Evolutionary conservation across 2,888 invertebrate genomes (phyloP).

Genomic region (Nymphalis c-album): DNA sequence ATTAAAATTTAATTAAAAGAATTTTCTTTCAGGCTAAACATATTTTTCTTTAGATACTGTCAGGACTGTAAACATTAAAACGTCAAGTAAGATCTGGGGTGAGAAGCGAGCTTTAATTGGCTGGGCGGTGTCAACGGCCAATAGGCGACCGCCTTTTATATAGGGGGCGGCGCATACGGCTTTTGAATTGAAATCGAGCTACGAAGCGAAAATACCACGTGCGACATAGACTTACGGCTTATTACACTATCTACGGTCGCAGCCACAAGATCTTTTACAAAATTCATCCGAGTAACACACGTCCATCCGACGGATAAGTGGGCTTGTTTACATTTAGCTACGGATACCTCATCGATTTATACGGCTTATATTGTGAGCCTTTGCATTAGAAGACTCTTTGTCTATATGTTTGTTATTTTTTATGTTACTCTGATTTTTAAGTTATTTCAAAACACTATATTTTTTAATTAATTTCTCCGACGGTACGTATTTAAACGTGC

Average conservation of each 20-base stretch:
- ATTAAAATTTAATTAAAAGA: background rate
- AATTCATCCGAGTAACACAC: slow-evolving; percentile 39
- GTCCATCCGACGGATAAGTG: slow-evolving; percentile 38
- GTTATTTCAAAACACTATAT: too few relatives aligned
- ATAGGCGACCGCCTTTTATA: slow-evolving; percentile 54
- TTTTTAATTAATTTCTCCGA: too few relatives aligned
- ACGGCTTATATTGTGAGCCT: background rate
- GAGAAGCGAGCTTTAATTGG: slow-evolving; percentile 71
- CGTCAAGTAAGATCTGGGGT: slow-evolving; percentile 70
- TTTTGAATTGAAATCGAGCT: slow-evolving; percentile 65
- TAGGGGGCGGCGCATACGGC: slow-evolving; percentile 66
- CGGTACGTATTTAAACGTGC: too few relatives aligned
- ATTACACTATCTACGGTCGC: slow-evolving; percentile 43
- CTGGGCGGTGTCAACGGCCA: slow-evolving; percentile 70
- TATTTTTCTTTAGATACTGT: slow-evolving; percentile 37
- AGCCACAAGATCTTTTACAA: slow-evolving; percentile 42
- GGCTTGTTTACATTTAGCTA: slow-evolving; percentile 40
- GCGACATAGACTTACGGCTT: slow-evolving; percentile 47
- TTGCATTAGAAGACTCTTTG: background rate
- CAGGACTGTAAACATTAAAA: slow-evolving; percentile 73
- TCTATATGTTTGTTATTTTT: background rate
- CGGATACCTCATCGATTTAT: slow-evolving; percentile 32
- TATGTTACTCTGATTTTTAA: background rate
- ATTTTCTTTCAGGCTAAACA: background rate
- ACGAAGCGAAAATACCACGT: slow-evolving; percentile 73